Evolutionary conservation across 2,113 vertebrate species (phyloP), one percentile per base, ranked within the genome.

Genomic region (Chaetura pelagica): DNA sequence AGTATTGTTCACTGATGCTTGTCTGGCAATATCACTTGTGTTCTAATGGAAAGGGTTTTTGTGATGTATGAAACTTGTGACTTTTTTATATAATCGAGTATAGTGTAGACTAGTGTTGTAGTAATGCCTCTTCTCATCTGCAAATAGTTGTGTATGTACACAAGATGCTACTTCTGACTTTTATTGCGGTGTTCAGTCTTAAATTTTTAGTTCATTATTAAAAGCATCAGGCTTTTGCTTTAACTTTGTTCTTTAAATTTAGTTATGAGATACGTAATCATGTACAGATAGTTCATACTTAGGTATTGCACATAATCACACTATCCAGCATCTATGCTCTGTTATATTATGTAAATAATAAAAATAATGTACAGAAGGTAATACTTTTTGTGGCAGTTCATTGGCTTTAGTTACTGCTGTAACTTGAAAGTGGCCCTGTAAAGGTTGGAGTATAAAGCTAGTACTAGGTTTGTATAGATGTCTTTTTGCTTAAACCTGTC

Each of bases 261-360:
- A 97, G 90, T 98, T 96, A 98, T 94, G 98, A 99, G 99, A 99
- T 98, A 98, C 99, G 98, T 98, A 99, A 98, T 99, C 98, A 98
- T 99, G 98, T 99, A 99, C 99, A 99, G 98, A 98, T 98, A 98
- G 98, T 98, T 99, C 97, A 98, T 99, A 99, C 99, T 99, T 99
- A 98, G 98, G 98, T 99, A 99, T 99, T 99, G 98, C 98, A 98
- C 99, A 99, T 99, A 99, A 98, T 99, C 98, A 98, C 99, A 98
- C 98, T 99, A 98, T 97, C 98, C 98, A 98, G 98, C 99, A 99
- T 98, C 98, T 98, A 98, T 98, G 98, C 98, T 98, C 98, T 98
- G 98, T 99, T 99, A 98, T 99, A 99, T 99, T 98, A 98, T 99
- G 99, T 99, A 99, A 99, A 99, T 99, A 99, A 98, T 98, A 98